Evolutionary conservation across 1,140 invertebrate genomes (phyloP), one percentile per base, ranked within the genome.

Genomic region (Meloidogyne floridensis): DNA sequence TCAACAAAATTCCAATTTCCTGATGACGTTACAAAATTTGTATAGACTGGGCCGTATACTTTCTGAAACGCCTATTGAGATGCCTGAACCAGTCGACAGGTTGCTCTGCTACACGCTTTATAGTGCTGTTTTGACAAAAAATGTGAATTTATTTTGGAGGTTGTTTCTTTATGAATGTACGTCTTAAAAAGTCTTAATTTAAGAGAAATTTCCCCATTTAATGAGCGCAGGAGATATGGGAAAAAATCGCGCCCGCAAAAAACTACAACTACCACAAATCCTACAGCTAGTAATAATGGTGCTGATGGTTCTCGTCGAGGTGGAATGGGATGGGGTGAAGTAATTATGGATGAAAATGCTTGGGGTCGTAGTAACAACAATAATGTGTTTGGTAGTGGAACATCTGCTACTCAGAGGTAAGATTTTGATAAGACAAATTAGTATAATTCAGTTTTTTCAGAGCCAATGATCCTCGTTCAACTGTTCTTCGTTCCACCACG

Each of bases 101-200:
- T 92, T 99, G 18, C 93, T 97, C 90, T 95, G 95, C 0, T 98
- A 96, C 90, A 94, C 95, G 20, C 91, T 98, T 69, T 98, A 96
- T 90, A 80, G 96, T 3, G 95, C 96, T 78, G 95, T 95, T 3
- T 93, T 93, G 90, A 92, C 97, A 51, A 95, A 97, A 87, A 95
- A 93, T 91, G 95, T 95, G 69, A 93, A 94, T 70, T 92, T 99
- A 18, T 99, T 96, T 91, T 99, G 97, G 97, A 98, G 97, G 96
- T 95, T 91, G 32, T 91, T 94, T 93, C n/a, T 83, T 53, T 84
- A 98, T 96, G 96, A 95, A 91, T 91, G 94, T 93, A n/a, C 32
- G 32, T 83, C 87, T 76, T 6, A 47, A 47, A 47, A 47, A 47
- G 72, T 74, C 71, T 72, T 13, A n/a, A 6, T 80, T 87, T 80